Evolutionary conservation across 2,797 vertebrate species (phyloP).

Genomic region (Sebastes reedi): DNA sequence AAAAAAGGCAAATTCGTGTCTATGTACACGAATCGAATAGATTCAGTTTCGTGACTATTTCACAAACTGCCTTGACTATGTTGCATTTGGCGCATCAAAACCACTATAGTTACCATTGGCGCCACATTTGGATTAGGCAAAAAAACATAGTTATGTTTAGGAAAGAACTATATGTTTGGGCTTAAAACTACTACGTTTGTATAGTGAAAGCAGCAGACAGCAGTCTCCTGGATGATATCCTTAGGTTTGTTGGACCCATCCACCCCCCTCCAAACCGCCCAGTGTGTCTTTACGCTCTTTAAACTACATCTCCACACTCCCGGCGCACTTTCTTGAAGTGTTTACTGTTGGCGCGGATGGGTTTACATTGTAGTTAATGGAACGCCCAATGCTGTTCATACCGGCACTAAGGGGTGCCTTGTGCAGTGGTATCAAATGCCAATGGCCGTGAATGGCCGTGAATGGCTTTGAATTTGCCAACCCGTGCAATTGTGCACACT

Average conservation of each 20-base stretch:
- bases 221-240: neutral
- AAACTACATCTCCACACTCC: neutral
- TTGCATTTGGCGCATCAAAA: neutral
- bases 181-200: no score
- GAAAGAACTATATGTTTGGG: no score
- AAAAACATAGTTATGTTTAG: no score
- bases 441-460: neutral
- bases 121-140: neutral
- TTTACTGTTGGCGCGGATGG: neutral
- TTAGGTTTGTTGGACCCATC: neutral
- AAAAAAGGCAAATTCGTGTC: neutral
- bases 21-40: neutral
- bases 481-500: neutral
- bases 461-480: neutral
- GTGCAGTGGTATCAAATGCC: neutral
- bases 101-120: neutral
- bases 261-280: neutral
- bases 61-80: neutral
- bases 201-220: no score
- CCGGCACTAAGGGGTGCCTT: neutral
- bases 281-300: neutral
- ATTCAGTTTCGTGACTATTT: neutral
- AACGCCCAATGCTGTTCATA: rapidly evolving
- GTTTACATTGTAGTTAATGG: neutral
- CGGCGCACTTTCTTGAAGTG: neutral